Base-by-base conservation (phyloP, 2,797 vertebrate genomes). In the Neosilurus mollespiculum region DNA sequence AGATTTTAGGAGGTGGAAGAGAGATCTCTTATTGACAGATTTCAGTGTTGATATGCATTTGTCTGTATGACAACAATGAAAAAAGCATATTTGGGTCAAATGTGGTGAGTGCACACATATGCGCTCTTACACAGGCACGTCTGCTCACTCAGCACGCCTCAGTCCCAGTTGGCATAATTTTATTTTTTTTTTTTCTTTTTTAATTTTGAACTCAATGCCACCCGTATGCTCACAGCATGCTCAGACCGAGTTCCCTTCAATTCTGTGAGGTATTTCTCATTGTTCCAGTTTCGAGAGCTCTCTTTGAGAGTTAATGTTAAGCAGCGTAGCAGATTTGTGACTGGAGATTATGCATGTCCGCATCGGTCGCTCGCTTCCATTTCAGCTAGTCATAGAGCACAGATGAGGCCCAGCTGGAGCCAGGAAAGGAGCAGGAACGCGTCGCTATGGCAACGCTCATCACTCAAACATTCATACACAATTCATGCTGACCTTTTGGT, bases 401-500 rank as follows among this genome's bases (percentile, higher is more conserved):
- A 62, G 89, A 90, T 87, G 87, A 91, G 89, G 86, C 89, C 87
- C 79, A 89, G 92, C 90, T 89, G 93, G 91, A 92, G 90, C 87
- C 78, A 83, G 71, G 85, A 84, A 86, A 84, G 62, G 85, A 84
- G 71, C 89, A 89, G 89, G 84, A 72, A 34, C 86, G 53, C 30
- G 83, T 94, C 88, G 87, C 93, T 91, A 93, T 94, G 88, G 93
- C 91, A 92, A 95, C 94, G 34, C 84, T 86, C 89, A 85, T 88
- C 89, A 90, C 90, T 86, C 81, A 86, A 65, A 83, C 79, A 56
- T 90, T 96, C 94, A 94, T 95, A 93, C 89, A 94, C 90, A 94
- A 96, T 96, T 96, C 92, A 96, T 95, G 91, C 80, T 51, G 89
- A 95, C 93, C 94, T 94, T 94, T 91, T 84, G 81, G 81, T 15